Evolutionary conservation across 2,113 vertebrate genomes (phyloP).

Genomic region (Psilopsiagon aymara): DNA sequence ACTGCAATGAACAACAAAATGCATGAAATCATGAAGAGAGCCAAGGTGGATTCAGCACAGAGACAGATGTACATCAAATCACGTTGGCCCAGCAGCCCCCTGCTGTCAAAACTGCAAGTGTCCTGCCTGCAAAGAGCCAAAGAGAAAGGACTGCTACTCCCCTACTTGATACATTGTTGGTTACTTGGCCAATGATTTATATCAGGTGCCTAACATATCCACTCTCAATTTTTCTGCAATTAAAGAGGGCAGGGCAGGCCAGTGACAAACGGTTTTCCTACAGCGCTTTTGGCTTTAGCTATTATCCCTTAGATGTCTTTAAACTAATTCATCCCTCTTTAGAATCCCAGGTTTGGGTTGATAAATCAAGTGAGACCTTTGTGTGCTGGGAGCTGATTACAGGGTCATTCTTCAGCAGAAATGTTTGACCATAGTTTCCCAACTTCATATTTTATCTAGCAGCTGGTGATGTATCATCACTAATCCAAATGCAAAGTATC

Average conservation of each 20-base stretch:
- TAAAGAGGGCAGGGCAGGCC: constrained; percentile 60
- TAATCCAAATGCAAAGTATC: constrained; percentile 74
- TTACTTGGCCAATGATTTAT: constrained; percentile 71
- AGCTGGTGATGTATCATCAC: constrained; percentile 63
- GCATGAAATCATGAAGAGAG: background rate
- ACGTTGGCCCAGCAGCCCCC: background rate
- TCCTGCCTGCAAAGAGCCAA: background rate
- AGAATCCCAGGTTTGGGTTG: constrained; percentile 63
- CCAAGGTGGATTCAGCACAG: background rate
- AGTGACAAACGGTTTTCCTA: constrained; percentile 71
- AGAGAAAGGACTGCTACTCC: background rate
- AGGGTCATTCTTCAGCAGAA: constrained; percentile 68
- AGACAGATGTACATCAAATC: background rate
- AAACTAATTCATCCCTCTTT: constrained; percentile 69
- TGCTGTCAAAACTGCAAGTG: background rate
- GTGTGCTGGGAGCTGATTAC: constrained; percentile 60
- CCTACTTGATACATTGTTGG: constrained; percentile 49
- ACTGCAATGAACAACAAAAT: background rate
- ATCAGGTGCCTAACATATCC: constrained; percentile 35
- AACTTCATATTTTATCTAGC: constrained; percentile 76
- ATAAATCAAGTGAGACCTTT: constrained; percentile 77
- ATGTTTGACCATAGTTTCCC: constrained; percentile 67
- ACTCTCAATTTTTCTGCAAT: constrained; percentile 73
- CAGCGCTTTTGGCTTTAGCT: constrained; percentile 56
- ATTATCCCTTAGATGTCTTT: constrained; percentile 61